These are phyloP conservation scores for Smittia sp. DNA, from an alignment of 2,888 invertebrate genomes.

Conservation along the genomic window DNA sequence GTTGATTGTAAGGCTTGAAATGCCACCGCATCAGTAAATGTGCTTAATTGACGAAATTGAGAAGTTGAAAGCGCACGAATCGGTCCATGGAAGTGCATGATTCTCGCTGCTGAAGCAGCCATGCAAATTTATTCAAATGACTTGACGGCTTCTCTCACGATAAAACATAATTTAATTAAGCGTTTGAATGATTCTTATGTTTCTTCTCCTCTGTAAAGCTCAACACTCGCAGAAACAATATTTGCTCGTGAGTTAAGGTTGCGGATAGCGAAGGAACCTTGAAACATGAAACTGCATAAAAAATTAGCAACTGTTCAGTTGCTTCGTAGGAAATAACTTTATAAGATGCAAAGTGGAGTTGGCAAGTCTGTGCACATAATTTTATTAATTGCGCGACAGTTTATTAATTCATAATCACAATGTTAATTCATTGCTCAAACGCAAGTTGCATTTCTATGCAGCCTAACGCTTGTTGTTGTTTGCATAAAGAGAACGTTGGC, in stretches of 20 bases:
- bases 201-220: neutral
- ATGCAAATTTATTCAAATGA: constrained; percentile 35
- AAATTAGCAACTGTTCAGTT: neutral
- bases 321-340: neutral
- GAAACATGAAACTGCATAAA: neutral
- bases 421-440: constrained; percentile 6
- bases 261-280: neutral
- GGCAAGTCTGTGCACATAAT: constrained; percentile 18
- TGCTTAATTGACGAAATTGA: neutral
- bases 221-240: too few relatives aligned
- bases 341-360: neutral
- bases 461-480: neutral
- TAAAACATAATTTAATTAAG: constrained; percentile 33
- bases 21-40: too few relatives aligned
- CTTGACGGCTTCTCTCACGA: constrained; percentile 16
- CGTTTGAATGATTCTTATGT: constrained; percentile 25
- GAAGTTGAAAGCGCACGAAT: constrained; percentile 26
- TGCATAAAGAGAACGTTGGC: constrained; percentile 6
- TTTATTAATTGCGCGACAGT: constrained; percentile 36
- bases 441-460: constrained; percentile 1
- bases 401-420: constrained; percentile 31
- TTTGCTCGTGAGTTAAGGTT: neutral
- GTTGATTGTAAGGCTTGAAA: too few relatives aligned
- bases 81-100: constrained; percentile 6
- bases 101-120: neutral